Conservation (phyloP, 2,888 invertebrate species). For the Sericinus montela region DNA sequence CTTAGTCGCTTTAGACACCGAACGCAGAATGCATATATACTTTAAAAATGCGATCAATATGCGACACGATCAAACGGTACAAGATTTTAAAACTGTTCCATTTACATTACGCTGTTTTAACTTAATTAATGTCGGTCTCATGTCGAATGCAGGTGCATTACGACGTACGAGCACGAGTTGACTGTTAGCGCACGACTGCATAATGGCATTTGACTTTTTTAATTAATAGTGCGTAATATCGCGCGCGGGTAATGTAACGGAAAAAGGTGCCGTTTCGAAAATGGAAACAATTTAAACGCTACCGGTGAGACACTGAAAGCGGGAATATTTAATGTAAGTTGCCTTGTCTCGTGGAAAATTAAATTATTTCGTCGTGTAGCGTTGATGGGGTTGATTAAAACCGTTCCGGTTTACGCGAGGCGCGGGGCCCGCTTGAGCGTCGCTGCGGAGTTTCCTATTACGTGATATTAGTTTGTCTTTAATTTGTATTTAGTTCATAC, state of each 20-base stretch:
- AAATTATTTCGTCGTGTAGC: slow-evolving; percentile 12
- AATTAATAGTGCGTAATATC: slow-evolving; percentile 13
- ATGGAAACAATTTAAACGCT: slow-evolving; percentile 2
- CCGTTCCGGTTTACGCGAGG: slow-evolving; percentile 6
- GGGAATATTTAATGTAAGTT: slow-evolving; percentile 8
- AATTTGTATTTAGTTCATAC: neutral
- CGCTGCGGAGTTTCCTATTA: neutral
- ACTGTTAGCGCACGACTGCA: slow-evolving; percentile 3
- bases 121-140: slow-evolving; percentile 13
- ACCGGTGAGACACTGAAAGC: neutral
- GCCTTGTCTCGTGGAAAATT: slow-evolving; percentile 14
- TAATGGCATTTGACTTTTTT: slow-evolving; percentile 9
- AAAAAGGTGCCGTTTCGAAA: neutral
- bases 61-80: slow-evolving; percentile 6
- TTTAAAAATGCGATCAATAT: slow-evolving; percentile 7
- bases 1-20: too few relatives aligned
- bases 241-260: neutral
- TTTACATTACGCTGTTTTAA: slow-evolving; percentile 14
- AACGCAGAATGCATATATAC: neutral
- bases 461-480: slow-evolving; percentile 7
- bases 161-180: slow-evolving; percentile 1
- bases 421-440: neutral
- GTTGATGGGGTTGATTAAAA: slow-evolving; percentile 15
- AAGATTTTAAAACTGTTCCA: slow-evolving; percentile 6
- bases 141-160: slow-evolving; percentile 11